Conservation (phyloP, 2,113 vertebrate species). For the Riparia riparia region DNA sequence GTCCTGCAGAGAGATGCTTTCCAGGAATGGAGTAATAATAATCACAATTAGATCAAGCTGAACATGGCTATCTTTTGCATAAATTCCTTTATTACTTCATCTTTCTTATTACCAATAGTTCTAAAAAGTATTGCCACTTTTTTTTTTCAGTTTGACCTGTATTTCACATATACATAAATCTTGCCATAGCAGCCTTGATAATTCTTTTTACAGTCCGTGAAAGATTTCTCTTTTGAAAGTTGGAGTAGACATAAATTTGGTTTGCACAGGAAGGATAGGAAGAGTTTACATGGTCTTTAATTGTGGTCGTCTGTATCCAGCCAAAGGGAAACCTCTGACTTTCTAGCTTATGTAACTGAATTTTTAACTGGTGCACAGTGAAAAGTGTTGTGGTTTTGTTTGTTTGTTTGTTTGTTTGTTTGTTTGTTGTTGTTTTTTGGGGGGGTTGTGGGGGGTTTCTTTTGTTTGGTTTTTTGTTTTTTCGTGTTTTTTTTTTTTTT, state of each 20-base stretch:
- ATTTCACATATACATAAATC: neutral
- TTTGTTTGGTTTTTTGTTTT: no score
- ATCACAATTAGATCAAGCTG: neutral
- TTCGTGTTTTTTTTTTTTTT: no score
- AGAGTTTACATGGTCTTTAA: neutral
- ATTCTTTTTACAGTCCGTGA: neutral
- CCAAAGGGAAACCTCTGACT: constrained; percentile 47
- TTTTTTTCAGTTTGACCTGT: neutral
- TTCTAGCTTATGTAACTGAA: constrained; percentile 46
- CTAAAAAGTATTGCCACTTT: neutral
- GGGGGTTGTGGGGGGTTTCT: no score
- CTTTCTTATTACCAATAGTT: neutral
- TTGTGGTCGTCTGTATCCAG: constrained; percentile 42
- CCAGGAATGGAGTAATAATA: neutral
- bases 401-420: no score
- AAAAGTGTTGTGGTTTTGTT: neutral
- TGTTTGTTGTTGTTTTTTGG: no score
- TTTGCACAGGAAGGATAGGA: constrained; percentile 38
- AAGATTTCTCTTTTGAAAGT: constrained; percentile 2
- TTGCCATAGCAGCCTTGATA: neutral
- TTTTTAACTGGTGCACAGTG: constrained; percentile 9
- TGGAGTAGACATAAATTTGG: constrained; percentile 39
- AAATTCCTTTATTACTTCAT: neutral
- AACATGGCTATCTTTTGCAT: neutral
- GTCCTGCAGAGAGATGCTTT: neutral